A percentile compares a stretch with the other conserved stretches of the same genome.
phyloP scores from a whole-genome alignment of 2,797 vertebrate genomes.

The Siniperca scherzeri region DNA sequence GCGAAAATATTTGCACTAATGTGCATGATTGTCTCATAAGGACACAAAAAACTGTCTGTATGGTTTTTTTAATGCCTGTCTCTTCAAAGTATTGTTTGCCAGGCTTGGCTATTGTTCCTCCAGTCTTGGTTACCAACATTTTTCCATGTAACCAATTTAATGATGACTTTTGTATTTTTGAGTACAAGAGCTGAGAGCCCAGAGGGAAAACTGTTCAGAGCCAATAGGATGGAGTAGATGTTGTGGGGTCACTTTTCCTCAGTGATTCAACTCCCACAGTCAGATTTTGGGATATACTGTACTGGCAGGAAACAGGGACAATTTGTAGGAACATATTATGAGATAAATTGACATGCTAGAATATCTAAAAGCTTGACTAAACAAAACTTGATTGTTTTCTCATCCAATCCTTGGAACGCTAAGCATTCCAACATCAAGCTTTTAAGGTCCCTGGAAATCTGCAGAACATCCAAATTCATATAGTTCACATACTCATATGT shows the following conservation, averaged over 20 bases:
- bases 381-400: slow-evolving; percentile 12
- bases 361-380: background rate
- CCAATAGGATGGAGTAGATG: background rate
- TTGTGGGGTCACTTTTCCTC: background rate
- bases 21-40: background rate
- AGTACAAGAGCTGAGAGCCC: slow-evolving; percentile 16
- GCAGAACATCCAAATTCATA: slow-evolving; percentile 12
- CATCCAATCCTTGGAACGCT: background rate
- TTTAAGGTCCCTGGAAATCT: slow-evolving; percentile 2
- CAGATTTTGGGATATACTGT: background rate
- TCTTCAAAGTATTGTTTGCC: slow-evolving; percentile 5
- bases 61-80: background rate
- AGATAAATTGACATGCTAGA: background rate
- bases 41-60: background rate
- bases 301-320: background rate
- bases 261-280: background rate
- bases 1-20: background rate
- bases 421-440: background rate
- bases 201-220: slow-evolving; percentile 7
- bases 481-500: slow-evolving; percentile 9
- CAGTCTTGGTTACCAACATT: background rate
- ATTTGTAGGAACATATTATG: background rate
- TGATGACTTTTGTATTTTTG: slow-evolving; percentile 22
- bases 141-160: slow-evolving; percentile 28
- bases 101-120: background rate